A percentile compares a stretch with the other conserved stretches of the same genome.
Evolutionary conservation across 2,888 invertebrate genomes (phyloP).

Genomic region (Trichacis sp.): DNA sequence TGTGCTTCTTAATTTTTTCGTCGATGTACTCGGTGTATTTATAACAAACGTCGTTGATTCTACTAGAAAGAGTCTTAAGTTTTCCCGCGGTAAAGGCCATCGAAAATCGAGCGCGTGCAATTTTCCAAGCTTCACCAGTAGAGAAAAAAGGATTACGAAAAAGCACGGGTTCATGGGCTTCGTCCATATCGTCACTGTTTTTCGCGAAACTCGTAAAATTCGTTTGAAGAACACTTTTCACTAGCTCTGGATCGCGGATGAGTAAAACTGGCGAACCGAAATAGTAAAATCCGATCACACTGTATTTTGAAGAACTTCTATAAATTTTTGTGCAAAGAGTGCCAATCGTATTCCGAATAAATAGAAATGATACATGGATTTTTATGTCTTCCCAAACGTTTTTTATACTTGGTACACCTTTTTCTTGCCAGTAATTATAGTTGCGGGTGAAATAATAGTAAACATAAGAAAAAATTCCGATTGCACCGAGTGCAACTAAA

Average conservation of each 20-base stretch:
- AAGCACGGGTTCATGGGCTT: constrained; percentile 47
- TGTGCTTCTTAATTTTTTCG: constrained; percentile 17
- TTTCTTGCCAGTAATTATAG: constrained; percentile 21
- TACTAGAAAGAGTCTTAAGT: constrained; percentile 49
- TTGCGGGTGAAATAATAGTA: constrained; percentile 29
- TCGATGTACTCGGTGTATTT: constrained; percentile 45
- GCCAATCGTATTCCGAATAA: constrained; percentile 9
- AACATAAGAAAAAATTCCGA: constrained; percentile 5
- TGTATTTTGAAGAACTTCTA: constrained; percentile 1
- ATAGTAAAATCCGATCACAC: constrained; percentile 26
- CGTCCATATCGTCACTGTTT: constrained; percentile 36
- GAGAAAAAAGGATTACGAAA: constrained; percentile 55
- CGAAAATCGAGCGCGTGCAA: constrained; percentile 18
- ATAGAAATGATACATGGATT: constrained; percentile 16
- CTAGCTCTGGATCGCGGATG: constrained; percentile 28
- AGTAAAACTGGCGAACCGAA: constrained; percentile 18
- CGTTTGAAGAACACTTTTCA: constrained; percentile 29
- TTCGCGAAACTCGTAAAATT: constrained; percentile 53
- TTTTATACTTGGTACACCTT: constrained; percentile 22
- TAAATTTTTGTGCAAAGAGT: constrained; percentile 12
- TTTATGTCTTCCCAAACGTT: constrained; percentile 22
- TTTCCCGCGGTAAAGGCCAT: constrained; percentile 45
- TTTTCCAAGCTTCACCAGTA: constrained; percentile 49
- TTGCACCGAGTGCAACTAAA: background rate
- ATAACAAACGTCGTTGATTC: constrained; percentile 41